These are phyloP conservation scores for Desmodus rotundus DNA, from an alignment of 2,113 vertebrate genomes.

Conservation along the genomic window DNA sequence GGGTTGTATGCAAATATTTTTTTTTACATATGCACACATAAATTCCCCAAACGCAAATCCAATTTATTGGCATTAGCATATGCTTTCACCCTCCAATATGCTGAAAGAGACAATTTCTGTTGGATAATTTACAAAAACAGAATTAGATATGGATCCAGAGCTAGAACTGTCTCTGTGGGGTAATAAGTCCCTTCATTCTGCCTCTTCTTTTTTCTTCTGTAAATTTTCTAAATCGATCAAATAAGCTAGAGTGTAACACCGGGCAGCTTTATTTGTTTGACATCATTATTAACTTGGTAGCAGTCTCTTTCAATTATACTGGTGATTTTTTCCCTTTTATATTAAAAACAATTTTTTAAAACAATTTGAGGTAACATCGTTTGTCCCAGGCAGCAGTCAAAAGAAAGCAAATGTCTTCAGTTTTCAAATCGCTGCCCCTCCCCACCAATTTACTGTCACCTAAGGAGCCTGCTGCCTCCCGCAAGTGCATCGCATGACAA, in stretches of 20 bases:
- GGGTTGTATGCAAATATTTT: not conserved
- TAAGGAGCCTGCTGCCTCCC: not conserved
- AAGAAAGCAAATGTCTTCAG: not conserved
- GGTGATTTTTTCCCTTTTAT: not conserved
- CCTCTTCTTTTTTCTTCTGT: not conserved
- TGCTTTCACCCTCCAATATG: slow-evolving; percentile 21
- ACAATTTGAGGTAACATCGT: not conserved
- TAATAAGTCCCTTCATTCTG: not conserved
- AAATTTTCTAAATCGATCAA: slow-evolving; percentile 46
- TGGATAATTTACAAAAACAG: slow-evolving; percentile 27
- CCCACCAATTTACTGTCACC: not conserved
- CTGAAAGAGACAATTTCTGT: slow-evolving; percentile 42
- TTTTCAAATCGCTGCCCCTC: not conserved
- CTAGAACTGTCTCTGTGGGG: not conserved
- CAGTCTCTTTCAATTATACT: not conserved
- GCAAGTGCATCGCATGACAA: not conserved
- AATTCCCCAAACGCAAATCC: not conserved
- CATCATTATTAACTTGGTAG: not conserved
- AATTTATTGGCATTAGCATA: slow-evolving; percentile 45
- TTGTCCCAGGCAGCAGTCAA: not conserved
- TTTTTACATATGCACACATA: slow-evolving; percentile 8
- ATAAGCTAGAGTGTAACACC: not conserved
- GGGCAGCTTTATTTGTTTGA: slow-evolving; percentile 25
- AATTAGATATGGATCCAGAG: slow-evolving; percentile 15
- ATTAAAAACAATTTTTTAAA: too few relatives aligned